These are phyloP conservation scores for Coturnix japonica DNA, from an alignment of 2,113 vertebrate species.

Conservation along the genomic window DNA sequence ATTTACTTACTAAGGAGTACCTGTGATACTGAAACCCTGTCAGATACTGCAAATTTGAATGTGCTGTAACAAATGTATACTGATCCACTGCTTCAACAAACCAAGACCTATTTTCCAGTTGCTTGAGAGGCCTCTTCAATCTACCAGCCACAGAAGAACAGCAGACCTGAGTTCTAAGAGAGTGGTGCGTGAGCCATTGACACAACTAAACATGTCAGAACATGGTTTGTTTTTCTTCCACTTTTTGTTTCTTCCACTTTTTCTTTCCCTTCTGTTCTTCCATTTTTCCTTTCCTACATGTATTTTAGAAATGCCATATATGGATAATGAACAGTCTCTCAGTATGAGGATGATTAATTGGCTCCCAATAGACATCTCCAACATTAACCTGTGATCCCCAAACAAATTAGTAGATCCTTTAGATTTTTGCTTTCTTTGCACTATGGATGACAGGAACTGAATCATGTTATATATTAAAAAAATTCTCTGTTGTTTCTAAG, in stretches of 20 bases:
- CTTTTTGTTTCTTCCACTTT: not conserved
- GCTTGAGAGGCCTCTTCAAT: not conserved
- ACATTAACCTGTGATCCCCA: not conserved
- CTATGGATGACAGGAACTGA: not conserved
- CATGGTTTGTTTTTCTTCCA: not conserved
- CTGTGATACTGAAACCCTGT: not conserved
- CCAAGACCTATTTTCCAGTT: accelerated
- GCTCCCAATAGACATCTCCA: not conserved
- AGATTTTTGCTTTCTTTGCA: not conserved
- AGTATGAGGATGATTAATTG: not conserved
- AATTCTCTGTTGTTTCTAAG: not conserved
- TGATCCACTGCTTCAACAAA: accelerated
- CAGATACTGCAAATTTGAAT: accelerated
- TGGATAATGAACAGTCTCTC: not conserved
- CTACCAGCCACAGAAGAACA: not conserved
- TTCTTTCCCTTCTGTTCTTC: too few relatives aligned
- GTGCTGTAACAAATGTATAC: accelerated
- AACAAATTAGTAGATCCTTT: not conserved
- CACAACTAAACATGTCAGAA: accelerated
- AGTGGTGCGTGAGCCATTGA: accelerated
- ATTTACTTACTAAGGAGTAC: not conserved
- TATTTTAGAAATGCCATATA: not conserved
- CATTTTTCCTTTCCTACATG: not conserved
- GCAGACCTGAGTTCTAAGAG: not conserved
- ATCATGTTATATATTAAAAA: accelerated